Base-by-base conservation (phyloP, 2,888 invertebrate species). In the Drosophila lutescens region DNA sequence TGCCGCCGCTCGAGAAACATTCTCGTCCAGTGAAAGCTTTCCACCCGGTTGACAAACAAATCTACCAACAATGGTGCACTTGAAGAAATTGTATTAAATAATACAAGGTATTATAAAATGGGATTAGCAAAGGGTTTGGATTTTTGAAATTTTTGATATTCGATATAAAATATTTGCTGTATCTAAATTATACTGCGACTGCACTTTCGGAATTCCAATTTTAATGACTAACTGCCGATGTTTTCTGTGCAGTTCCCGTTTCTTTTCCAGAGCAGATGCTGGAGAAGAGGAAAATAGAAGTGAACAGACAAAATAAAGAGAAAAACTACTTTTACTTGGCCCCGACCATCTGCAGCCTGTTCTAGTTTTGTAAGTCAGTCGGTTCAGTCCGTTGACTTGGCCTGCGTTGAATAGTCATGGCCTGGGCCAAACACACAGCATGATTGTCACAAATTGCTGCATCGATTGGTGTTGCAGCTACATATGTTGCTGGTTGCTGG, bases 371-470 rank as follows among this genome's bases (percentile, higher is more conserved):
- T 13, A 62, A 62, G 59, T 34, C 50, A 44, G 41, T 51, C 46
- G 38, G 51, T 26, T 61, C 46, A 46, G 51, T 34, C 62, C 60
- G 41, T 46, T 63, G 65, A 65, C 65, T 53, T 51, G 20, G 43
- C 20, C n/a, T 12, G 44, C 49, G 46, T 34, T 40, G 68, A 56
- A 54, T 54, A 54, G 53, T 69, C 70, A 69, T 55, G 57, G 53
- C 43, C 70, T 53, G 51, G 50, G 55, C 65, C 74, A 75, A 56
- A 67, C 70, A 77, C 71, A 68, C 65, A 76, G 68, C 66, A 63
- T 86, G 86, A 83, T 86, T 83, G 86, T 84, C 84, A 76, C 84
- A 86, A 84, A 86, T 83, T 86, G 86, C 79, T 61, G 75, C 77
- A 72, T 69, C 72, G 54, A 70, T 78, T 40, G 71, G 56, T 65